A percentile compares a stretch with the other conserved stretches of the same genome.
phyloP scores from a whole-genome alignment of 2,888 invertebrate species.

The Marronus borbonicus region DNA sequence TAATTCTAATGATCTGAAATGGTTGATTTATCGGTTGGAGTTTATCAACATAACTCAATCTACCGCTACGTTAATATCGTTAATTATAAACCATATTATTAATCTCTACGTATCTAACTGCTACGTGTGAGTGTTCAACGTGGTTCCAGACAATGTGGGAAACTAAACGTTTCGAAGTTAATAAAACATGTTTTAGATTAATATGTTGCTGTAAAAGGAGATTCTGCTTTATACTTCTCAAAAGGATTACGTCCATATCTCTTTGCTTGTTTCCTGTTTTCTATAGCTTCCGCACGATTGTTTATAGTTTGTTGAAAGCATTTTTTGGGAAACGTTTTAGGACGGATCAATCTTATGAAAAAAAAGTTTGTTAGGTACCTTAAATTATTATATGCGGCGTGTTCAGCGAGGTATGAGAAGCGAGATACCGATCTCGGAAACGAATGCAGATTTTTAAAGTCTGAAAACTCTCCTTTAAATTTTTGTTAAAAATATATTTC shows the following conservation, averaged over 20 bases:
- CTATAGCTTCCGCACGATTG: no score
- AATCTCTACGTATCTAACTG: conserved; percentile 3
- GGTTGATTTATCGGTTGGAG: conserved; percentile 44
- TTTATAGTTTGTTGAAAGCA: no score
- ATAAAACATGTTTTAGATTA: conserved; percentile 15
- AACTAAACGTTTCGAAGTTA: conserved; percentile 1
- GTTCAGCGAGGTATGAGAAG: no score
- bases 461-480: no score
- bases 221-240: background rate
- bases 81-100: conserved; percentile 37
- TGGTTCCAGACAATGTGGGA: conserved; percentile 19
- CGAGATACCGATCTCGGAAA: no score
- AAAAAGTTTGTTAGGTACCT: no score
- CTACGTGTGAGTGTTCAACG: background rate
- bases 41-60: conserved; percentile 41
- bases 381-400: no score
- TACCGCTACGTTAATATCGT: conserved; percentile 45
- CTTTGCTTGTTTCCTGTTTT: background rate
- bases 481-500: no score
- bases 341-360: no score
- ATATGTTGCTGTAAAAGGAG: background rate
- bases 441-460: no score
- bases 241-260: background rate
- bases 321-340: no score
- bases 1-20: conserved; percentile 49